Base-by-base conservation (phyloP, 2,113 vertebrate genomes). In the Cyanoliseus patagonus region DNA sequence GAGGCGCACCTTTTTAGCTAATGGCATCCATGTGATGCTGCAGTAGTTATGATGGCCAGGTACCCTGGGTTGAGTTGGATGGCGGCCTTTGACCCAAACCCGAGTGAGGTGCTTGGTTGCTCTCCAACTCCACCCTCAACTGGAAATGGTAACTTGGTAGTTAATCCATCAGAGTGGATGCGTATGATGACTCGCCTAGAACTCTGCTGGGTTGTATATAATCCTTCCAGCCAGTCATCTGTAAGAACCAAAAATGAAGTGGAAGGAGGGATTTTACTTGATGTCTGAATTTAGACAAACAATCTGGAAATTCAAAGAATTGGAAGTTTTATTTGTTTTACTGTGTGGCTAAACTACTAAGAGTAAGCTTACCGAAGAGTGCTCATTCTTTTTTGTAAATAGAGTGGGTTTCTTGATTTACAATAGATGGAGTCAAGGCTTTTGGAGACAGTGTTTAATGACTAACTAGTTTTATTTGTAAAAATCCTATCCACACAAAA, bases 61-160 rank as follows among this genome's bases (percentile, higher is more conserved):
- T 37, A 4, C 18, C 14, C 17, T 66, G 62, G n/a, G 3, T 3
- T 55, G 61, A 16, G 46, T 44, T 46, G 4, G 17, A 1, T 37
- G 39, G 5, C 44, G 46, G 62, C 66, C 42, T 35, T 67, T 59
- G 62, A 62, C 19, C 31, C 57, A 72, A 42, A 53, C 47, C 27
- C 10, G 13, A 42, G 70, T 4, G 67, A 59, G 47, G 17, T 27
- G 27, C 42, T 75, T 8, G 1, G 11, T 35, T 84, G 33, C 46
- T 87, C 5, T 77, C 53, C 53, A 22, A 41, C 53, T 13, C 11
- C 7, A 3, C 11, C 44, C 41, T 91, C 0, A 0, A 2, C 0
- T 87, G 72, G 53, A 69, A 46, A 47, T 53, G 47, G 39, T 64
- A 18, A 23, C 1, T 8, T 64, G 39, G 31, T 19, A 4, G 27